Percentiles rank a stretch among this genome's conserved stretches.
These are phyloP conservation scores for Leptodactylus fuscus DNA, from an alignment of 2,113 vertebrate genomes.

Conservation along the genomic window DNA sequence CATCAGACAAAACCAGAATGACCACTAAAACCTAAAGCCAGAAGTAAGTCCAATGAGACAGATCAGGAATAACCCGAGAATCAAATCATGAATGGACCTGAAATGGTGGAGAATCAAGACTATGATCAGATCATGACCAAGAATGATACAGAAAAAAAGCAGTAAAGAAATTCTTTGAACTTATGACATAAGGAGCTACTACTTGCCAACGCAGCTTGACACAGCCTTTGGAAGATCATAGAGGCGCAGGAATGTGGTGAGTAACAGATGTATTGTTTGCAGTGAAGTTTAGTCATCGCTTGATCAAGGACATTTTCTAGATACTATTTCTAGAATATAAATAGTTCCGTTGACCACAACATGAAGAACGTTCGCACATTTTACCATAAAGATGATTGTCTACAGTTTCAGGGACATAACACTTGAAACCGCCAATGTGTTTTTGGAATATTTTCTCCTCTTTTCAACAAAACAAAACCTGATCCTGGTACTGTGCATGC, in stretches of 20 bases:
- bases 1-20: not conserved
- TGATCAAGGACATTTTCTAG: not conserved
- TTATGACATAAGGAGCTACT: not conserved
- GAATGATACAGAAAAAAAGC: not conserved
- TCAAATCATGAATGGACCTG: not conserved
- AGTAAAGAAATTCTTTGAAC: not conserved
- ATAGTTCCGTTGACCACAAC: not conserved
- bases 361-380: not conserved
- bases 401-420: not conserved
- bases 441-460: slow-evolving; percentile 22
- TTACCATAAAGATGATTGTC: slow-evolving; percentile 18
- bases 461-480: slow-evolving; percentile 73
- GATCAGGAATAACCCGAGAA: not conserved
- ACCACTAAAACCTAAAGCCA: not conserved
- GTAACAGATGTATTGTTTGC: not conserved
- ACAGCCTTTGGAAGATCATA: not conserved
- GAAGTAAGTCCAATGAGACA: not conserved
- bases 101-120: no score
- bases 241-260: not conserved
- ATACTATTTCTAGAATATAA: not conserved
- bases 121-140: not conserved
- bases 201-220: not conserved
- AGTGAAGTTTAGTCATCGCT: not conserved
- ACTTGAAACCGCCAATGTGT: not conserved
- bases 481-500: slow-evolving; percentile 66